Percentiles rank a stretch among this genome's conserved stretches.
These are phyloP conservation scores for Monochamus alternatus DNA, from an alignment of 2,888 invertebrate genomes.

Conservation along the genomic window DNA sequence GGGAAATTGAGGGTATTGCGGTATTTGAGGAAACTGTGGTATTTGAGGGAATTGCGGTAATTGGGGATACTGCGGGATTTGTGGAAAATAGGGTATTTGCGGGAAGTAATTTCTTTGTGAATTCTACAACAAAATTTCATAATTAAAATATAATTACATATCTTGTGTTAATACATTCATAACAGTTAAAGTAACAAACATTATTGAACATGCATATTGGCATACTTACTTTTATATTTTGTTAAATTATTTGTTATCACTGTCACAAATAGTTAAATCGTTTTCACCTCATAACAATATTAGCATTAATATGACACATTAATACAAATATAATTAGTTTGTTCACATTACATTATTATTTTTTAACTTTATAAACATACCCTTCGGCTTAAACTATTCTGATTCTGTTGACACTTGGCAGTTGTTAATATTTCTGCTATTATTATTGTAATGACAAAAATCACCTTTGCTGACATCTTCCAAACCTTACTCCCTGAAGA, in stretches of 20 bases:
- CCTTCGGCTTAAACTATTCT: constrained; percentile 19
- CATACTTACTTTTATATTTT: neutral
- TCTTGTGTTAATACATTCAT: neutral
- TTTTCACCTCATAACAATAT: neutral
- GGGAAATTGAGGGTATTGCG: constrained; percentile 3
- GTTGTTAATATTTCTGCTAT: neutral
- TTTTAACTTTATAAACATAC: constrained; percentile 4
- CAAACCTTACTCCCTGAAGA: neutral
- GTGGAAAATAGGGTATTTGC: constrained; percentile 20
- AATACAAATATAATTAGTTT: too few relatives aligned
- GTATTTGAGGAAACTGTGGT: constrained; percentile 32
- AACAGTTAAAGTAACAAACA: neutral
- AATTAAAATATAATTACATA: neutral
- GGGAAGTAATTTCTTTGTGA: constrained; percentile 4
- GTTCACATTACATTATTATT: too few relatives aligned
- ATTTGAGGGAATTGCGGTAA: constrained; percentile 28
- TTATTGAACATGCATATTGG: neutral
- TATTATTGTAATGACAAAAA: neutral
- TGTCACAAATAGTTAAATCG: neutral
- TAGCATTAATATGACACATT: neutral
- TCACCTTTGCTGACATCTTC: neutral
- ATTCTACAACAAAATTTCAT: constrained; percentile 18
- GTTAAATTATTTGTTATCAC: constrained; percentile 1
- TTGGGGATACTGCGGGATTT: constrained; percentile 27
- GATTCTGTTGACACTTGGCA: constrained; percentile 23